A percentile compares a stretch with the other conserved stretches of the same genome.
These are phyloP conservation scores for Propsilocerus akamusi DNA, from an alignment of 1,140 invertebrate genomes.

Conservation along the genomic window DNA sequence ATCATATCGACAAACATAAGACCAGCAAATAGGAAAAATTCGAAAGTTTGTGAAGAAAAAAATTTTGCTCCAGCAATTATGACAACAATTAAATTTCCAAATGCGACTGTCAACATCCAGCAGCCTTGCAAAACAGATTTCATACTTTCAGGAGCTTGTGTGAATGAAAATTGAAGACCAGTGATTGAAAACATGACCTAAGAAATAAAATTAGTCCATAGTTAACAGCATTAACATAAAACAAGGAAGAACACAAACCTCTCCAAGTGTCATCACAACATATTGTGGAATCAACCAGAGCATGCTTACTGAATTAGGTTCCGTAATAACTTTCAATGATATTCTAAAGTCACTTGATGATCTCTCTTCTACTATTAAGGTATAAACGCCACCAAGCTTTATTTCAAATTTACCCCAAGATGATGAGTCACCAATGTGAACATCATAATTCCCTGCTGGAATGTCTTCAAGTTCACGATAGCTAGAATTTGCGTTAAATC, in stretches of 20 bases:
- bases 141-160: constrained; percentile 73
- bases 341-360: not conserved
- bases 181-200: constrained; percentile 77
- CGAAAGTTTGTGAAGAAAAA: constrained; percentile 31
- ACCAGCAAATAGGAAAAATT: constrained; percentile 70
- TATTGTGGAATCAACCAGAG: constrained; percentile 77
- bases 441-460: constrained; percentile 24
- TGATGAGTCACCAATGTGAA: constrained; percentile 16
- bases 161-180: constrained; percentile 81
- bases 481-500: constrained; percentile 8
- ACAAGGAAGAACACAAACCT: too few species aligned
- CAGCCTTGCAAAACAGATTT: constrained; percentile 78
- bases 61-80: constrained; percentile 38
- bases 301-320: constrained; percentile 55
- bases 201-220: not conserved
- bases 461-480: constrained; percentile 19
- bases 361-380: constrained; percentile 24
- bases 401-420: constrained; percentile 17
- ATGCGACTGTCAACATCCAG: constrained; percentile 77
- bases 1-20: not conserved
- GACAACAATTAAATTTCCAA: constrained; percentile 82
- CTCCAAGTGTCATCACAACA: constrained; percentile 60
- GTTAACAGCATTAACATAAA: not conserved
- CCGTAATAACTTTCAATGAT: constrained; percentile 27
- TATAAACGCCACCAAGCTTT: constrained; percentile 38